Evolutionary conservation across 2,797 vertebrate species (phyloP).

Genomic region (Eulemur mongoz): DNA sequence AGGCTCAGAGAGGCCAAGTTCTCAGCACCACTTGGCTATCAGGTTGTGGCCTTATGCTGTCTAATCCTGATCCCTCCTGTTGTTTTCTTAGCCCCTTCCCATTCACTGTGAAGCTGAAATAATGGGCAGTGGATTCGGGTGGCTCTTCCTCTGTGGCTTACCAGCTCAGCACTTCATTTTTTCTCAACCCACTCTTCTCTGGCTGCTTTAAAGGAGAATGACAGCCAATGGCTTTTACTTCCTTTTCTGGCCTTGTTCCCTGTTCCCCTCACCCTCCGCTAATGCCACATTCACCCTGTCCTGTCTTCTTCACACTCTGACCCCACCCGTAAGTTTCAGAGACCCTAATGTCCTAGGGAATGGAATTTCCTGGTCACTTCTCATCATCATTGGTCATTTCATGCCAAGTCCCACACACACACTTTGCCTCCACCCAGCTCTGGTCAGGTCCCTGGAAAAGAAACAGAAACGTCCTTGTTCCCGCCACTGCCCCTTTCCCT

Average conservation of each 20-base stretch:
- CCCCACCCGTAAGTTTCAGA: constrained; percentile 25
- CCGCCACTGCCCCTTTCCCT: constrained; percentile 3
- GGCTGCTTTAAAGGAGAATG: constrained; percentile 26
- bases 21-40: background rate
- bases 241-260: constrained; percentile 52
- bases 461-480: constrained; percentile 78
- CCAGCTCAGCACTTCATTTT: background rate
- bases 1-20: background rate
- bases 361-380: constrained; percentile 78
- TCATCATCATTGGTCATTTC: constrained; percentile 46
- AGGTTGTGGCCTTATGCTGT: background rate
- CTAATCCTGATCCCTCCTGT: background rate
- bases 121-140: background rate
- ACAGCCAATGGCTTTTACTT: constrained; percentile 24
- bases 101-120: background rate
- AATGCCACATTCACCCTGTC: background rate
- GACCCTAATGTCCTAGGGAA: constrained; percentile 64
- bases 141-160: background rate
- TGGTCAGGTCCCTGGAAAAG: constrained; percentile 68
- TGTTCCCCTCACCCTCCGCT: background rate
- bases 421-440: constrained; percentile 70
- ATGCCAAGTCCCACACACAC: constrained; percentile 68
- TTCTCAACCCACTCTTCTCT: background rate
- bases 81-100: background rate
- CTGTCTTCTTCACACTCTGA: constrained; percentile 12